Base-by-base conservation (phyloP, 1,140 invertebrate genomes). In the Pseudobourletiella spinata region DNA sequence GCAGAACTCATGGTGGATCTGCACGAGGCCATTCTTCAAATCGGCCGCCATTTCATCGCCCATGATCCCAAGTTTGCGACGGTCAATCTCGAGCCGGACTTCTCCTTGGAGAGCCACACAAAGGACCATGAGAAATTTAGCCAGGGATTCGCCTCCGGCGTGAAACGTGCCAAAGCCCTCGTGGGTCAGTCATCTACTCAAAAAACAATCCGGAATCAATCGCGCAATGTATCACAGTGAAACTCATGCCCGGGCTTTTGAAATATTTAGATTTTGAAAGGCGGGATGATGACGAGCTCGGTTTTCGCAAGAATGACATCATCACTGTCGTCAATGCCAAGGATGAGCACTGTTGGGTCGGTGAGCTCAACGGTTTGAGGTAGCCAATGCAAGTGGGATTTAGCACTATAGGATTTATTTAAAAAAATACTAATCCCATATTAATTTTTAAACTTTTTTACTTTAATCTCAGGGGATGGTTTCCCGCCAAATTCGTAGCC, bases 261-360 rank as follows among this genome's bases (percentile, higher is more conserved):
- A 39, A 39, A 39, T 39, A 11, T 69, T 61, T 66, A 85, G 94
- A 99, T 79, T 99, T 99, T 82, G 94, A 98, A 76, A 81, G 95
- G 67, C 88, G 96, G 73, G 96, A 98, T 78, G 93, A 97, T 73
- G 95, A 99, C 79, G 97, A 99, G 78, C 78, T 99, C 25, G 95
- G 95, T 28, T 99, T 99, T 77, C 82, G 93, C 52, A 95, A 95
- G 77, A 98, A 98, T 81, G 95, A 98, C 77, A 92, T 98, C 18
- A 97, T 98, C 44, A 96, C 91, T 48, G 91, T 99, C 32, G 87
- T 99, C 26, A 96, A 91, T 72, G 92, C 95, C 73, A 93, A 94
- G 75, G 97, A 99, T 80, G 97, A 99, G 74, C 95, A 99, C 75
- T 99, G 97, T 76, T 99, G 97, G 97, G 87, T 98, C 64, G 97